Evolutionary conservation across 1,140 invertebrate genomes (phyloP), one percentile per base, ranked within the genome.

Genomic region (Drosophila sulfurigaster): DNA sequence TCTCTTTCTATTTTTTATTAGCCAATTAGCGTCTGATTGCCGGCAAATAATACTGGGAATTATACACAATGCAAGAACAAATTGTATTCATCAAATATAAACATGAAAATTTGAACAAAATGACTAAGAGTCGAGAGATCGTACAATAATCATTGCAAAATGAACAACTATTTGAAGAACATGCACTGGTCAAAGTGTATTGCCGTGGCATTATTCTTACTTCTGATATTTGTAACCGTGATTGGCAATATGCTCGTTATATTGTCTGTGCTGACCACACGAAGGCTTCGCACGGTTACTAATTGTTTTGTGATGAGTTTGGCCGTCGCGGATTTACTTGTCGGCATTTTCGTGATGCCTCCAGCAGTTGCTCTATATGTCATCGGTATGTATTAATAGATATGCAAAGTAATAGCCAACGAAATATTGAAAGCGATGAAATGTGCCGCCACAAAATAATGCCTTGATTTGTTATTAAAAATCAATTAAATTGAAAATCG

Each of bases 301-400:
- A 99, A 99, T 93, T 98, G 97, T 93, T 98, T 99, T 93, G 96
- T 99, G 13, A 98, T 98, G 66, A 98, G 97, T 56, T 93, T 99
- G 79, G 98, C 98, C 1, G 96, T 97, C 1, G 97, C 98, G 30
- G 98, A 99, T 94, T 95, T 98, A 91, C 93, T 98, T 56, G 98
- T 99, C 0, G 98, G 97, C 0, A 95, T 98, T 43, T 96, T 98
- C 78, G 98, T 99, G 1, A 99, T 99, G 98, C 98, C 98, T 11
- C 96, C 98, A 30, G 97, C 97, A 70, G 97, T 99, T 46, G 94
- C 94, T 30, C 93, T 95, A 45, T 93, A 94, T 92, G 93, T 95
- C 62, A 94, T 93, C 92, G 95, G 95, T 95, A 89, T 94, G 94
- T 93, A 64, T 54, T 13, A 66, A 46, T 48, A 20, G 45, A 43